These are phyloP conservation scores for Lasioglossum pauxillum DNA, from an alignment of 2,888 invertebrate species.

Conservation along the genomic window DNA sequence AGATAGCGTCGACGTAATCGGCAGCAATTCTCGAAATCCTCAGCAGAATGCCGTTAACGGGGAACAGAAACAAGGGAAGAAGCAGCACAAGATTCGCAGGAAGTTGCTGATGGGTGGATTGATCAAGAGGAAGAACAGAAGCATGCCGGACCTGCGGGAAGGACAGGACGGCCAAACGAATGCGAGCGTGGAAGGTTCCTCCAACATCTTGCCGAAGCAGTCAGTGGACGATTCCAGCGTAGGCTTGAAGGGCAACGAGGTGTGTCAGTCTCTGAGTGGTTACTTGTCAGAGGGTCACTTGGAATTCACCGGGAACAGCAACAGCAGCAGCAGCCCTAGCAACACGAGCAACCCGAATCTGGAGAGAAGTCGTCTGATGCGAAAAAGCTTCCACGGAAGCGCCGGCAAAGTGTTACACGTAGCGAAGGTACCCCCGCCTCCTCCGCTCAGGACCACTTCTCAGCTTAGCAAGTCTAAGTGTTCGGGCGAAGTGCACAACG, in stretches of 20 bases:
- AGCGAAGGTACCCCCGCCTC: slow-evolving; percentile 93
- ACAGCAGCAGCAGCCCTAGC: slow-evolving; percentile 80
- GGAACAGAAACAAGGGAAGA: slow-evolving; percentile 91
- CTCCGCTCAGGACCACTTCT: slow-evolving; percentile 94
- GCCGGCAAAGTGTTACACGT: slow-evolving; percentile 92
- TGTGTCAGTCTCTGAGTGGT: slow-evolving; percentile 89
- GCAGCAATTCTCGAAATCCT: slow-evolving; percentile 86
- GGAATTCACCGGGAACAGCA: slow-evolving; percentile 88
- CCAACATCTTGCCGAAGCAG: slow-evolving; percentile 78
- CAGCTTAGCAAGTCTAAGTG: slow-evolving; percentile 91
- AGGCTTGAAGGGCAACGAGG: slow-evolving; percentile 88
- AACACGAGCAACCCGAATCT: slow-evolving; percentile 91
- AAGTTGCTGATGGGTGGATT: slow-evolving; percentile 95
- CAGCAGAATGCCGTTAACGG: slow-evolving; percentile 55
- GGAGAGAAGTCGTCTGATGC: slow-evolving; percentile 94
- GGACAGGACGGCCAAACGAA: slow-evolving; percentile 87
- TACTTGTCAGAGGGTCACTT: slow-evolving; percentile 95
- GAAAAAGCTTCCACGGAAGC: slow-evolving; percentile 95
- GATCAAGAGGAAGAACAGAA: slow-evolving; percentile 94
- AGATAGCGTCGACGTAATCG: slow-evolving; percentile 85
- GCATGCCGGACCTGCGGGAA: slow-evolving; percentile 96
- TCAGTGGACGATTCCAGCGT: slow-evolving; percentile 92
- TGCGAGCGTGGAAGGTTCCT: slow-evolving; percentile 78
- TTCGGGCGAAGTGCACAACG: slow-evolving; percentile 85
- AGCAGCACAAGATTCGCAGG: slow-evolving; percentile 95